phyloP scores from a whole-genome alignment of 2,797 vertebrate species.

The Gallinago nigripennis region DNA sequence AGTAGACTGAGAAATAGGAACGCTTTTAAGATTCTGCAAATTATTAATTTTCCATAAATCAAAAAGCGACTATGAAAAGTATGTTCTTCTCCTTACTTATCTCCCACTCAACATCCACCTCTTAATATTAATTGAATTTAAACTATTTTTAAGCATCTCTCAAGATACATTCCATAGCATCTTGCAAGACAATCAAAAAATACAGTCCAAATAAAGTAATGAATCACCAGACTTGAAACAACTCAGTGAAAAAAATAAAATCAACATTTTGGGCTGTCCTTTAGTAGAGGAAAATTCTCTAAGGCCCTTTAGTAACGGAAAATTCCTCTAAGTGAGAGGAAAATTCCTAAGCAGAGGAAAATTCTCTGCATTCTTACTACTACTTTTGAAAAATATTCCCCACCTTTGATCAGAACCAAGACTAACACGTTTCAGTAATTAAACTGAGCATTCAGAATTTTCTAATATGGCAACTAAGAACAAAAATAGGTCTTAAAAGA shows the following conservation, averaged over 20 bases:
- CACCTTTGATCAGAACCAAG: background rate
- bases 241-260: background rate
- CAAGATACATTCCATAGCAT: background rate
- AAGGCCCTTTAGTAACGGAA: background rate
- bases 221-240: background rate
- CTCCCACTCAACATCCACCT: background rate
- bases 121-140: background rate
- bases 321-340: background rate
- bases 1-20: background rate
- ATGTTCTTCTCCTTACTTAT: background rate
- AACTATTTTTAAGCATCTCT: conserved; percentile 5
- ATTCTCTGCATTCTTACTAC: background rate
- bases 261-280: background rate
- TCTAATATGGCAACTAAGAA: background rate
- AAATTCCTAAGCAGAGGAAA: background rate
- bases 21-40: background rate
- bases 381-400: background rate
- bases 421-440: background rate
- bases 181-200: background rate
- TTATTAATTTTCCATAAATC: background rate
- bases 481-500: background rate
- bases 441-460: background rate
- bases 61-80: background rate
- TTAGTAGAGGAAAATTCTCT: background rate
- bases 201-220: background rate